Conservation (phyloP, 2,888 invertebrate species). For the Cantharis rustica region DNA sequence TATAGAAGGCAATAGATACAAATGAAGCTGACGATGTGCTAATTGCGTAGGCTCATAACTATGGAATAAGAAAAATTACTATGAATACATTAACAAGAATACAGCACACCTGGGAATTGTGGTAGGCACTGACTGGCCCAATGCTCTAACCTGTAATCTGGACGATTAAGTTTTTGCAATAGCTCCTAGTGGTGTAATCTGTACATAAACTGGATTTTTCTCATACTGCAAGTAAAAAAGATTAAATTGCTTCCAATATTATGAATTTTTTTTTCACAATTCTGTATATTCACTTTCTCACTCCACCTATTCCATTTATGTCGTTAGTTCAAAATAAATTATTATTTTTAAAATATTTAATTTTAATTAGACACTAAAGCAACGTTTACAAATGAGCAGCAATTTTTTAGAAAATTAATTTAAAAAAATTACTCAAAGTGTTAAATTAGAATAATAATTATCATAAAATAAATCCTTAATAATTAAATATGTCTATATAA, state of each 20-base stretch:
- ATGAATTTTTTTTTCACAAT: no score
- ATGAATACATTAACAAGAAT: not conserved
- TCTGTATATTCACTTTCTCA: not conserved
- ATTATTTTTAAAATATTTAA: not conserved
- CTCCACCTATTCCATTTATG: not conserved
- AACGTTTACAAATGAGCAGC: not conserved
- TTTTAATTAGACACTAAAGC: not conserved
- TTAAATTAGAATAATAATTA: not conserved
- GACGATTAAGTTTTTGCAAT: not conserved
- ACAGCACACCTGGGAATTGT: not conserved
- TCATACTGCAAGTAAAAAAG: no score
- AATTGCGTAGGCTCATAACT: not conserved
- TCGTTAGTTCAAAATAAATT: not conserved
- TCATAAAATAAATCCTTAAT: not conserved
- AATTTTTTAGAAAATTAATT: not conserved
- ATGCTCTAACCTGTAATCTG: not conserved
- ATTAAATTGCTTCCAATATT: no score
- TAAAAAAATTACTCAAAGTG: not conserved
- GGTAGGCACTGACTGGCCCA: not conserved
- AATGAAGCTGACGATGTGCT: not conserved
- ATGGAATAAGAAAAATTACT: not conserved
- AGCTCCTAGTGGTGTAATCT: not conserved
- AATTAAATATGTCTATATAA: not conserved
- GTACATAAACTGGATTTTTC: no score
- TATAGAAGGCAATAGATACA: not conserved